Conservation (phyloP, 1,140 invertebrate genomes). For the Triops cancriformis region DNA sequence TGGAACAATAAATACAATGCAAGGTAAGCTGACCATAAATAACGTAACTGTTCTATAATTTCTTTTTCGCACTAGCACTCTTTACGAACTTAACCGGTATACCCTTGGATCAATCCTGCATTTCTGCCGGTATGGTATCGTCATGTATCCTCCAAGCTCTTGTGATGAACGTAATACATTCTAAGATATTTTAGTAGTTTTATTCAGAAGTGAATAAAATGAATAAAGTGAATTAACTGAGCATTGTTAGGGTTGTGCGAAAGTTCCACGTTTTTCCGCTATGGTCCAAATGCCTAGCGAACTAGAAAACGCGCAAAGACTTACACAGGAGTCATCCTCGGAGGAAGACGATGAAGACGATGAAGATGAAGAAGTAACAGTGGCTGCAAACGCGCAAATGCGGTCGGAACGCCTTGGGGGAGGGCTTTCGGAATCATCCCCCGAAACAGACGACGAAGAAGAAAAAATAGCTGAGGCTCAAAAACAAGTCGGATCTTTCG, state of each 20-base stretch:
- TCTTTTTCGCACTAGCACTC: not conserved
- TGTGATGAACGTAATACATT: not conserved
- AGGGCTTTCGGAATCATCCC: not conserved
- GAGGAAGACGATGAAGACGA: not conserved
- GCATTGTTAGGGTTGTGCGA: too few species aligned
- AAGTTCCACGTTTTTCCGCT: too few species aligned
- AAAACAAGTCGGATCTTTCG: not conserved
- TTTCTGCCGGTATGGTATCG: not conserved
- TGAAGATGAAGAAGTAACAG: too few species aligned
- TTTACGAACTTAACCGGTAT: not conserved
- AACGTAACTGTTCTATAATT: not conserved
- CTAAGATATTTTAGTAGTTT: too few species aligned
- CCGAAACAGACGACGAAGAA: not conserved
- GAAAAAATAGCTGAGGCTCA: not conserved
- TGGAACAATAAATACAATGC: not conserved
- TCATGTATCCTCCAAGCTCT: not conserved
- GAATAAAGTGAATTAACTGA: too few species aligned
- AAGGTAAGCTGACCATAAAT: not conserved
- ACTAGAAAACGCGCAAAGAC: not conserved
- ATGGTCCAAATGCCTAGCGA: not conserved
- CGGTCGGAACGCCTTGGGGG: too few species aligned
- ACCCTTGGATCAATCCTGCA: not conserved
- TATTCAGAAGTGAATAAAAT: too few species aligned
- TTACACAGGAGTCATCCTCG: not conserved
- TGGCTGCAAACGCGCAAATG: too few species aligned